phyloP scores from a whole-genome alignment of 2,888 invertebrate species.

The Synergus itoensis region DNA sequence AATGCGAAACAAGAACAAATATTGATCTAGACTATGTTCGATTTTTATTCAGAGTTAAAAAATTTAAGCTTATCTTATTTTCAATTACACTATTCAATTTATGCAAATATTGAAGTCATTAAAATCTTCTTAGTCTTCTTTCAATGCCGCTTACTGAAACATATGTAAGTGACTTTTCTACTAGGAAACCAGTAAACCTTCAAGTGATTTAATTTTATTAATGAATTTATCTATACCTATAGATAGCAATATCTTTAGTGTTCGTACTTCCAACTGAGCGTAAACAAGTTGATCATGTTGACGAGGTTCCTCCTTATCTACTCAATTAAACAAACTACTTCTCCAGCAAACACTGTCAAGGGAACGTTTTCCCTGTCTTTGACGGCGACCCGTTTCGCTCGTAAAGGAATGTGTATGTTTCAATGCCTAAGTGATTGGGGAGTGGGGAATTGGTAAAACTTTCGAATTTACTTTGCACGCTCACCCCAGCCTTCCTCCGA shows the following conservation, averaged over 20 bases:
- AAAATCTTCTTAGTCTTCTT: no score
- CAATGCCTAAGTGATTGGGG: constrained; percentile 14
- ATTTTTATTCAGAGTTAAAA: not conserved
- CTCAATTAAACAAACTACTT: constrained; percentile 67
- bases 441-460: constrained; percentile 53
- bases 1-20: constrained; percentile 25
- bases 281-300: constrained; percentile 64
- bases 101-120: no score
- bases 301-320: constrained; percentile 63
- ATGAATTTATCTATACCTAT: not conserved
- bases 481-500: constrained; percentile 43
- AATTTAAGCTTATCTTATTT: not conserved
- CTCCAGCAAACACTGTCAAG: constrained; percentile 57
- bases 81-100: not conserved
- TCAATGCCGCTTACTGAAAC: no score
- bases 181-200: no score
- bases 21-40: not conserved
- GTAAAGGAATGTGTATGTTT: constrained; percentile 2
- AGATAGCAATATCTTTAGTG: not conserved
- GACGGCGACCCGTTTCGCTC: not conserved
- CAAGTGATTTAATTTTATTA: no score
- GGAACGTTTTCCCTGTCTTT: constrained; percentile 29
- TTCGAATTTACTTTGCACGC: constrained; percentile 61
- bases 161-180: no score
- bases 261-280: constrained; percentile 48